Evolutionary conservation across 2,113 vertebrate species (phyloP).

Genomic region (Dryoscopus gambensis): DNA sequence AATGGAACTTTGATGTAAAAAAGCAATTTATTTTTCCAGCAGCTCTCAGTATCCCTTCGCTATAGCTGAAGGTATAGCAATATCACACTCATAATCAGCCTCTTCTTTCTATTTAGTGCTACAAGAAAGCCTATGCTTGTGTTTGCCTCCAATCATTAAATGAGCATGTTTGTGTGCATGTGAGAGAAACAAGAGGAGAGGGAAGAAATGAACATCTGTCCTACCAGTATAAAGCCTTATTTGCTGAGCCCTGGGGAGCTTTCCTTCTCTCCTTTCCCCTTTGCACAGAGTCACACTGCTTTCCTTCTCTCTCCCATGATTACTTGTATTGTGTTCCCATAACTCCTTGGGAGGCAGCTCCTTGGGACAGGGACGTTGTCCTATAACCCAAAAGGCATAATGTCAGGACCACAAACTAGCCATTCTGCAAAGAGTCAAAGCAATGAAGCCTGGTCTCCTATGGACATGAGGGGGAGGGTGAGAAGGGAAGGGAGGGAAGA

Average conservation of each 20-base stretch:
- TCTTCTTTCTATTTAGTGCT: not conserved
- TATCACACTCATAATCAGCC: not conserved
- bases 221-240: not conserved
- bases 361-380: not conserved
- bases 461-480: not conserved
- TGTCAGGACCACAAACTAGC: not conserved
- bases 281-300: fast-evolving
- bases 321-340: not conserved
- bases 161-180: not conserved
- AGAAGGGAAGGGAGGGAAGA: not conserved
- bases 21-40: conserved; percentile 52
- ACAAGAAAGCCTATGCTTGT: not conserved
- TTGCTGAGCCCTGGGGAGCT: not conserved
- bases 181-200: not conserved
- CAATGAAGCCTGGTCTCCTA: not conserved
- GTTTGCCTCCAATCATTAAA: not conserved
- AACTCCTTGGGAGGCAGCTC: not conserved
- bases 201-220: conserved; percentile 15
- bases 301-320: not conserved
- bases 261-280: not conserved
- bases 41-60: conserved; percentile 15
- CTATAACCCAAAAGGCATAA: not conserved
- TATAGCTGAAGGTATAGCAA: not conserved
- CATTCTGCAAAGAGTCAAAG: not conserved
- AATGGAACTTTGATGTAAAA: conserved; percentile 13